A percentile compares a stretch with the other conserved stretches of the same genome.
phyloP scores from a whole-genome alignment of 2,797 vertebrate genomes.

The Carduelis carduelis region DNA sequence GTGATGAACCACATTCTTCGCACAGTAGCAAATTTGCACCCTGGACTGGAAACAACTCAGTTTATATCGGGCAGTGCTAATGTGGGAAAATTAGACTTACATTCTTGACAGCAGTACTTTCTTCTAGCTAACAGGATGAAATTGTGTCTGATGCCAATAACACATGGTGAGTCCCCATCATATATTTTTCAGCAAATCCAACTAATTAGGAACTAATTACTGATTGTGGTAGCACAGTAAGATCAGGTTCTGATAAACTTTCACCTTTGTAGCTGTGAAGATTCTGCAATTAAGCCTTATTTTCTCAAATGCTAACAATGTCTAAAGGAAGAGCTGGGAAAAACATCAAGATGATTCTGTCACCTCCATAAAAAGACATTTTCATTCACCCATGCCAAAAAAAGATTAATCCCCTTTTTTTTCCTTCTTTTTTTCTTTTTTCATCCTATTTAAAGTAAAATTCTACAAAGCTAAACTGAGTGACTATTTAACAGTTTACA shows the following conservation, averaged over 20 bases:
- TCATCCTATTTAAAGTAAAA: not conserved
- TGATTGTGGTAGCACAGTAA: not conserved
- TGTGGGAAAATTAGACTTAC: not conserved
- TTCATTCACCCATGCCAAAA: not conserved
- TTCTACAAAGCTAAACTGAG: not conserved
- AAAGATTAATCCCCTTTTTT: not conserved
- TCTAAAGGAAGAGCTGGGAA: not conserved
- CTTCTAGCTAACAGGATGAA: not conserved
- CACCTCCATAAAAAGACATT: not conserved
- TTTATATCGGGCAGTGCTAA: not conserved
- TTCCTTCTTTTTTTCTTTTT: not conserved
- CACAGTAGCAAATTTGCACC: not conserved
- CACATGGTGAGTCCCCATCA: constrained; percentile 3
- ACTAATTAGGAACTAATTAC: constrained; percentile 62
- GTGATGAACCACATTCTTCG: not conserved
- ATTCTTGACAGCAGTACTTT: not conserved
- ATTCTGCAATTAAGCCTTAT: constrained; percentile 46
- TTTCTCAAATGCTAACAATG: not conserved
- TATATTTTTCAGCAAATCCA: constrained; percentile 48
- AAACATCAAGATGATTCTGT: not conserved
- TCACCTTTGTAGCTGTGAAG: constrained; percentile 52
- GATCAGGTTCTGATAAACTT: constrained; percentile 44
- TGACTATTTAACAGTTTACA: not conserved
- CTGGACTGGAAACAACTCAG: not conserved
- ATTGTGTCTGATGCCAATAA: constrained; percentile 44